Evolutionary conservation across 2,888 invertebrate genomes (phyloP).

Genomic region (Acanthosoma haemorrhoidale): DNA sequence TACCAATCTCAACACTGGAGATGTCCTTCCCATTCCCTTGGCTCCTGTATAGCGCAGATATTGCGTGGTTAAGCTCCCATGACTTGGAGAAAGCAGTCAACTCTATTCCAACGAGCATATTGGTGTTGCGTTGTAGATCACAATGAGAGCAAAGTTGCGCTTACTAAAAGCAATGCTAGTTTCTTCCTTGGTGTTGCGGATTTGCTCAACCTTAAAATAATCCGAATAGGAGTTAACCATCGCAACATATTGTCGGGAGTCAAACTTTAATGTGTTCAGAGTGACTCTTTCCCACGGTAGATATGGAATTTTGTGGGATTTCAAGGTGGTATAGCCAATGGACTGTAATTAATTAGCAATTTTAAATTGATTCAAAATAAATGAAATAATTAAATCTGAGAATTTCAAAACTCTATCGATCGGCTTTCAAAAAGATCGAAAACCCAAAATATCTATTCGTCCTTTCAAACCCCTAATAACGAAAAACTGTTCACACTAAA

Average conservation of each 20-base stretch:
- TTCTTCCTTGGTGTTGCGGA: background rate
- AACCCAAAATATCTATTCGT: too few relatives aligned
- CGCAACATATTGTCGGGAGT: background rate
- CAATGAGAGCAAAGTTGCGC: slow-evolving; percentile 11
- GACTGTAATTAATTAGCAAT: too few relatives aligned
- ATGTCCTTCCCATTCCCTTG: slow-evolving; percentile 41
- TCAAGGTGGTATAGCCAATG: too few relatives aligned
- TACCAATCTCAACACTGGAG: slow-evolving; percentile 41
- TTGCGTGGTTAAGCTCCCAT: slow-evolving; percentile 40
- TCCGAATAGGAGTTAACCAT: slow-evolving; percentile 1
- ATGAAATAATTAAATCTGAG: too few relatives aligned
- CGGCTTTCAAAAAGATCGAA: too few relatives aligned
- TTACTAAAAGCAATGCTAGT: background rate
- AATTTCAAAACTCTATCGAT: too few relatives aligned
- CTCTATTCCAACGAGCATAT: background rate
- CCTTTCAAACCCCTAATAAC: too few relatives aligned
- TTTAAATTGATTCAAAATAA: too few relatives aligned
- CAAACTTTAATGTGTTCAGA: background rate
- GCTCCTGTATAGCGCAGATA: slow-evolving; percentile 39
- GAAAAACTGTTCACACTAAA: too few relatives aligned
- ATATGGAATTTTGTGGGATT: background rate
- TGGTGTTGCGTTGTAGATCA: slow-evolving; percentile 20
- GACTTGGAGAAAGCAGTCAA: slow-evolving; percentile 32
- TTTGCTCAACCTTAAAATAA: slow-evolving; percentile 16
- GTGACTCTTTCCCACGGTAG: slow-evolving; percentile 16